These are phyloP conservation scores for Dorcus hopei DNA, from an alignment of 2,888 invertebrate species.

Conservation along the genomic window DNA sequence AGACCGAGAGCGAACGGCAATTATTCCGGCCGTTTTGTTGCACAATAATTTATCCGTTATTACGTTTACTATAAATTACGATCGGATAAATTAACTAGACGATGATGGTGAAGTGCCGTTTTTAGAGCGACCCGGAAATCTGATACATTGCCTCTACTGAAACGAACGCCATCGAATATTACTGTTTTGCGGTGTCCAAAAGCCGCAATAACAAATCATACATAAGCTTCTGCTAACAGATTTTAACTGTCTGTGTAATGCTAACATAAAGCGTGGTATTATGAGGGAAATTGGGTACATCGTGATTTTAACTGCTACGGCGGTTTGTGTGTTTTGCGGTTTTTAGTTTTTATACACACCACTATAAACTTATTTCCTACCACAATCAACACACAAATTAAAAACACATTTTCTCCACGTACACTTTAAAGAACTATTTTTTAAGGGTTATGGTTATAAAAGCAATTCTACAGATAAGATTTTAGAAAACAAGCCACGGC, in stretches of 20 bases:
- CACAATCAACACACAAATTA: conserved; percentile 4
- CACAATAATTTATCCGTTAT: conserved; percentile 21
- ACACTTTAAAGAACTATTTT: neutral
- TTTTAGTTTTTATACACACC: conserved; percentile 36
- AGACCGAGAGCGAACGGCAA: conserved; percentile 32
- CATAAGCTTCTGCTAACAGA: conserved; percentile 51
- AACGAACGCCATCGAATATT: conserved; percentile 4
- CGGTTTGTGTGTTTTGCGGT: conserved; percentile 44
- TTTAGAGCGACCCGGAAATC: conserved; percentile 5
- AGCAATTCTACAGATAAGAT: too few relatives aligned
- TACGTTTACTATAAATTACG: conserved; percentile 22
- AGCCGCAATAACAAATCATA: conserved; percentile 51
- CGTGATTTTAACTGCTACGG: conserved; percentile 47
- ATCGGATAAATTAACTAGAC: conserved; percentile 23
- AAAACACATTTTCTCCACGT: neutral
- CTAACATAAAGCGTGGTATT: conserved; percentile 49
- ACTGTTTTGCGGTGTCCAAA: conserved; percentile 43
- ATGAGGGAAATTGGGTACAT: conserved; percentile 47
- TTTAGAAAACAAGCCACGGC: too few relatives aligned
- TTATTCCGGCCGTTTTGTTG: conserved; percentile 19
- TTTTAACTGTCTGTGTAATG: conserved; percentile 50
- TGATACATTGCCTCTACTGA: conserved; percentile 5
- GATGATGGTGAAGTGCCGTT: conserved; percentile 8
- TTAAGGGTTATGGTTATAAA: neutral
- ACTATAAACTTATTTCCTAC: conserved; percentile 32